Percentiles rank a stretch among this genome's conserved stretches.
Conservation (phyloP, 2,113 vertebrate species). For the Elaphurus davidianus region DNA sequence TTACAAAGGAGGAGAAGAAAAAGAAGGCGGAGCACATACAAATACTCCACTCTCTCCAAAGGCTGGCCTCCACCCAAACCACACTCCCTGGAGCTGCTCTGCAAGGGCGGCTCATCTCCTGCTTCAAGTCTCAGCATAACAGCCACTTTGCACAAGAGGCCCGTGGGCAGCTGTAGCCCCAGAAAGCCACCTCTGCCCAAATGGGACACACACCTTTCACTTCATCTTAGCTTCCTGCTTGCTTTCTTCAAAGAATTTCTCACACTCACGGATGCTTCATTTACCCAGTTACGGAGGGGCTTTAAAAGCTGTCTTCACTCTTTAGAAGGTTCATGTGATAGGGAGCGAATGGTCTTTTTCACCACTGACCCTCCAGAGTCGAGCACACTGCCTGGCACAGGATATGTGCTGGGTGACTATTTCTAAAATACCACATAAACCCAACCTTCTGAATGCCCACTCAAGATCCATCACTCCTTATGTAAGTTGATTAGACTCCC, state of each 20-base stretch:
- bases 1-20: neutral
- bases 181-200: neutral
- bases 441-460: neutral
- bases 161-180: fast-evolving
- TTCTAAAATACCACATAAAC: neutral
- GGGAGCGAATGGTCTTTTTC: neutral
- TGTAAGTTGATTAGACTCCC: no score
- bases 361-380: no score
- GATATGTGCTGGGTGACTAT: neutral
- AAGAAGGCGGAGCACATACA: neutral
- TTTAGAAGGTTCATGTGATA: neutral
- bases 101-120: neutral
- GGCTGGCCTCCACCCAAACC: no score
- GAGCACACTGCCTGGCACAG: neutral
- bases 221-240: neutral
- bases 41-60: neutral
- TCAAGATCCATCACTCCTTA: neutral
- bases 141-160: neutral
- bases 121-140: neutral
- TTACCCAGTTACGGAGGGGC: no score
- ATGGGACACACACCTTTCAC: neutral
- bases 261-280: neutral
- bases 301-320: neutral
- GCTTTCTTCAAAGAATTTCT: neutral
- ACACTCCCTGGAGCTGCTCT: neutral